Base-by-base conservation (phyloP, 2,888 invertebrate genomes). In the Abrostola triplasia region DNA sequence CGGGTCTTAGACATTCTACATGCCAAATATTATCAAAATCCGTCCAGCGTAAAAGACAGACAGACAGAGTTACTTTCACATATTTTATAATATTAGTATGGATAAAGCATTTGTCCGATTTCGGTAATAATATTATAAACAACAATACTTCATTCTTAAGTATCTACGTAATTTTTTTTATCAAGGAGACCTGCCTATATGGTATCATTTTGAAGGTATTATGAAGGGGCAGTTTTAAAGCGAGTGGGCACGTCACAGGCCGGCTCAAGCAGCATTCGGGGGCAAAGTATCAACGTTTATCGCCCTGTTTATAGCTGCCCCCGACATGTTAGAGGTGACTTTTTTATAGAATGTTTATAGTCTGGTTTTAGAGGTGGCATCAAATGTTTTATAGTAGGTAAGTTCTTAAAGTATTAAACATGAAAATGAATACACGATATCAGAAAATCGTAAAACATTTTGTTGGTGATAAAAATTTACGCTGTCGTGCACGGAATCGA, bases 281-380 rank as follows among this genome's bases (percentile, higher is more conserved):
- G 36, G 11, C 8, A 51, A 37, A 54, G 40, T 59, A 44, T 37
- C 13, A 70, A 50, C 41, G 52, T 65, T 76, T 67, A 66, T 54
- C 5, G 35, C 36, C n/a, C 4, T 47, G 36, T 59, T 62, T 62
- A 68, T 47, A 41, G 67, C 36, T 49, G 35, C 41, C 60, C 40
- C 13, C 35, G 50, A 59, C 59, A 62, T 67, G 67, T 61, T 10
- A 40, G 36, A 66, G 67, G 63, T 67, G 60, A 61, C 40, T 66
- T 76, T 40, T 71, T 64, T 71, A 67, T 56, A 59, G 50, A 56
- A 59, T 38, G 50, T 73, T 73, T 68, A 73, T 41, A 24, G 60
- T 47, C 50, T 36, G 9, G 37, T 13, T 53, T 75, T 70, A 75
- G 54, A 37, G 51, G 24, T 36, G 48, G 13, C 50, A 62, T 73